Evolutionary conservation across 2,113 vertebrate genomes (phyloP).

Genomic region (Pterocles burchelli): DNA sequence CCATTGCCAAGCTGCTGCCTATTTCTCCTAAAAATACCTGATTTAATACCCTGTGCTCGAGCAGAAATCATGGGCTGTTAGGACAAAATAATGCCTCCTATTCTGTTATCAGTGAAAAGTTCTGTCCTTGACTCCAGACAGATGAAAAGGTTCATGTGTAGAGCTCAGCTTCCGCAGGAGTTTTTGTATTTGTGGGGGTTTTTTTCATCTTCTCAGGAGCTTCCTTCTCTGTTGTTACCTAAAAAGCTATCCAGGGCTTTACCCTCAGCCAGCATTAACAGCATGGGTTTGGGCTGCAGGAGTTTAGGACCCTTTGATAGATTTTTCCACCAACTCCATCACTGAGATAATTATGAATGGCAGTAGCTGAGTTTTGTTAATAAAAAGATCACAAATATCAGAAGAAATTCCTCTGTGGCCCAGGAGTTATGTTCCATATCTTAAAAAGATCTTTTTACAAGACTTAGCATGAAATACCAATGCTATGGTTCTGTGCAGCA

Average conservation of each 20-base stretch:
- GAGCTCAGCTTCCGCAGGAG: background rate
- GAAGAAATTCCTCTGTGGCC: background rate
- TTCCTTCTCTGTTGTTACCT: background rate
- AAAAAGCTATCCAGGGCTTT: background rate
- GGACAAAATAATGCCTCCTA: background rate
- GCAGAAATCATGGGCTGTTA: background rate
- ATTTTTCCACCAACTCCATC: background rate
- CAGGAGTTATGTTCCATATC: background rate
- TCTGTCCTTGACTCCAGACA: slow-evolving; percentile 8
- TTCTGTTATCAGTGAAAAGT: background rate
- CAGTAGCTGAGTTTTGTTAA: background rate
- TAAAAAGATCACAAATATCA: background rate
- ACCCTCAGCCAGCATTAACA: background rate
- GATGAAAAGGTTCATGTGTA: background rate
- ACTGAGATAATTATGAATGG: background rate
- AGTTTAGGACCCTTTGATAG: background rate
- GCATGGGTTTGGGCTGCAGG: background rate
- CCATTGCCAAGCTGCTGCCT: background rate
- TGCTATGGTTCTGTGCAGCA: background rate
- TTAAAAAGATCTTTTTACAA: background rate
- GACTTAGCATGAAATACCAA: background rate
- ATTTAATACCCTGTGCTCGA: background rate
- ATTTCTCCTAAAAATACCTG: background rate
- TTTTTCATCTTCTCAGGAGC: background rate
- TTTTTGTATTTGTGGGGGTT: background rate